Evolutionary conservation across 2,888 invertebrate species (phyloP), one percentile per base, ranked within the genome.

Genomic region (Stictocephala bisonia): DNA sequence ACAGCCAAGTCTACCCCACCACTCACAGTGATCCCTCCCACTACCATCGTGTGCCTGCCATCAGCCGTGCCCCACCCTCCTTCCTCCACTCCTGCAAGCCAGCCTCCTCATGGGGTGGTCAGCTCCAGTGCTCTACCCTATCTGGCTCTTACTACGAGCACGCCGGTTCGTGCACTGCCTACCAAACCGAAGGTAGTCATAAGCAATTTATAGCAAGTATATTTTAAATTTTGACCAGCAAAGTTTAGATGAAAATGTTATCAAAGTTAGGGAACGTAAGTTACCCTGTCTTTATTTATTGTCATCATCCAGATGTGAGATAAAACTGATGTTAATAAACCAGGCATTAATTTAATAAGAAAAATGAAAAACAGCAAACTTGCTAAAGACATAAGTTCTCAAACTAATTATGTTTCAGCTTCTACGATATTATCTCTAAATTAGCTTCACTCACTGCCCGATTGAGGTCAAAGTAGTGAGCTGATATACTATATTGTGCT

Each of bases 1-100:
- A 35, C 7, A 35, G 35, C 51, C 51, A 51, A 51, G 26, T 20
- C 48, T 13, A 22, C 24, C 18, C 27, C 22, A 20, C 18, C 60
- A 9, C 80, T 74, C 2, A 85, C 85, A 0, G 85, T 86, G 18
- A 86, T 86, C 72, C 86, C 86, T 7, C 86, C 85, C n/a, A 86
- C 86, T 1, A 86, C 86, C 3, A 86, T 86, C 58, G 87, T 86
- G 7, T 86, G 86, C 80, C 80, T 86, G 74, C 84, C 86, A 3
- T 83, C 86, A 22, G 56, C 68, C 22, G 58, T 50, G 15, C 76
- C 74, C 15, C 68, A 50, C n/a, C 69, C 66, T 22, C 73, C 76
- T 40, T 58, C 73, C 11, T 53, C 75, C 6, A 67, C 70, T 29
- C 73, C 74, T 1, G 24, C 58, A 51, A 29, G 35, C 0, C 51